Percentiles rank a stretch among this genome's conserved stretches.
Evolutionary conservation across 2,888 invertebrate species (phyloP).

Genomic region (Apotomis betuletana): DNA sequence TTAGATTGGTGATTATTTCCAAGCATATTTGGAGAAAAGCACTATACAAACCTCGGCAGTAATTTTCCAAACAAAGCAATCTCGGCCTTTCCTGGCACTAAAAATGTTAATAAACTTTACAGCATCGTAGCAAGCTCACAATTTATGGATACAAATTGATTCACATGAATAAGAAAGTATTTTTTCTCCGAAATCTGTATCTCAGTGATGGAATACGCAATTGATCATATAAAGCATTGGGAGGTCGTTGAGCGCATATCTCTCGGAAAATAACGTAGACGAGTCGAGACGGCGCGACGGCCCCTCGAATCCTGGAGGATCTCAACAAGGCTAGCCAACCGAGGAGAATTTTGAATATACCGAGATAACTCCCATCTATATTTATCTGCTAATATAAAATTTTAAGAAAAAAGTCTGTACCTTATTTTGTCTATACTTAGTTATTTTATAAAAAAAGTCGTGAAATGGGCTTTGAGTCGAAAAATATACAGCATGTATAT

Average conservation of each 20-base stretch:
- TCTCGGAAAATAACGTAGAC: slow-evolving; percentile 31
- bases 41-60: too few species aligned
- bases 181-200: slow-evolving; percentile 6
- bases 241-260: slow-evolving; percentile 14
- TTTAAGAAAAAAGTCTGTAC: too few species aligned
- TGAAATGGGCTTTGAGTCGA: too few species aligned
- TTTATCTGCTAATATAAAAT: too few species aligned
- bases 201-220: slow-evolving; percentile 20
- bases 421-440: too few species aligned
- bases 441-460: too few species aligned
- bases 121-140: neutral
- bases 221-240: slow-evolving; percentile 20
- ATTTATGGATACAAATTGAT: slow-evolving; percentile 19
- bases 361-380: neutral
- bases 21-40: too few species aligned
- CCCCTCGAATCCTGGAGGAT: slow-evolving; percentile 5
- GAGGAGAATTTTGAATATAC: neutral
- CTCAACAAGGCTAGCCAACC: slow-evolving; percentile 2
- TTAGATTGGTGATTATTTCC: too few species aligned
- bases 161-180: slow-evolving; percentile 23
- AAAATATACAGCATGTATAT: too few species aligned
- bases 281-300: slow-evolving; percentile 22
- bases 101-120: neutral
- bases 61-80: neutral
- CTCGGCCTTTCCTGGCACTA: neutral